These are phyloP conservation scores for Andrena flavipes DNA, from an alignment of 2,888 invertebrate genomes.

Conservation along the genomic window DNA sequence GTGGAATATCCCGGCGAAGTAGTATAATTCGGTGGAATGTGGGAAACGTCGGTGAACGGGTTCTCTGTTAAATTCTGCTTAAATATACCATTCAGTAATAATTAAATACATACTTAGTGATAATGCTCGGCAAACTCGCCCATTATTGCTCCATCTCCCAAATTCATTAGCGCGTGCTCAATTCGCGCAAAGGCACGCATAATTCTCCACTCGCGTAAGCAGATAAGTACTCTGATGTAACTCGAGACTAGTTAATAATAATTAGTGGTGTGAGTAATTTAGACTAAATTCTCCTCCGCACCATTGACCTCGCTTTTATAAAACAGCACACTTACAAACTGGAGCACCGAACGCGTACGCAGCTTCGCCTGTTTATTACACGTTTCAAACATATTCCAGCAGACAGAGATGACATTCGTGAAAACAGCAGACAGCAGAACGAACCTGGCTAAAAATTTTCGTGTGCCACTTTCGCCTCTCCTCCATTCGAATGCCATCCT, in stretches of 20 bases:
- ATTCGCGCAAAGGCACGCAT: not conserved
- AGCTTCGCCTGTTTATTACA: too few relatives aligned
- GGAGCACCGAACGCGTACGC: too few relatives aligned
- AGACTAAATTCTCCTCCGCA: not conserved
- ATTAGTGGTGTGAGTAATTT: not conserved
- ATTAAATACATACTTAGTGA: not conserved
- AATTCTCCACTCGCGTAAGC: not conserved
- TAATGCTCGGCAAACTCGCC: not conserved
- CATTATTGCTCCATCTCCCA: not conserved
- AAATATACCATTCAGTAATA: not conserved
- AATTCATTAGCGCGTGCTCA: not conserved
- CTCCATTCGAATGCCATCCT: conserved; percentile 15
- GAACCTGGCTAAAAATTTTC: conserved; percentile 6
- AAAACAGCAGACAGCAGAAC: not conserved
- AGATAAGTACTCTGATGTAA: not conserved
- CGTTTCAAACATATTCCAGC: not conserved
- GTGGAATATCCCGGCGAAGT: not conserved
- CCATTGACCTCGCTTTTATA: not conserved
- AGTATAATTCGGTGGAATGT: not conserved
- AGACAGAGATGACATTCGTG: not conserved
- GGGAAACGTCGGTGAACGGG: not conserved
- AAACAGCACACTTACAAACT: too few relatives aligned
- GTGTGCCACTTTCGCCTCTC: conserved; percentile 5
- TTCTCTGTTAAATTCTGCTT: not conserved
- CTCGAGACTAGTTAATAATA: not conserved